Conservation (phyloP, 2,888 invertebrate species). For the Phortica okadai region DNA sequence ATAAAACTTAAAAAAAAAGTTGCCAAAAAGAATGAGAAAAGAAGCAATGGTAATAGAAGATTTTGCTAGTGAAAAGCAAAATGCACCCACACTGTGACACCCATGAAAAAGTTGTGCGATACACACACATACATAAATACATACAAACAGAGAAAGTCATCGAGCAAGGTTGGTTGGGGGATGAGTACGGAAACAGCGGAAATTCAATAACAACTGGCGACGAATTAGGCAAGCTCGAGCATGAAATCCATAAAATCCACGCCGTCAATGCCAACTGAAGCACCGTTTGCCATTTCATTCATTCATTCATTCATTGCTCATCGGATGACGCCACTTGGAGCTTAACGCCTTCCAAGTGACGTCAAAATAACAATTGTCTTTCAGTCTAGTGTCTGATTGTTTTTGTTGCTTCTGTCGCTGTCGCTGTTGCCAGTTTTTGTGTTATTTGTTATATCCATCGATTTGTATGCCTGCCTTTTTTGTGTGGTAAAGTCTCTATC, state of each 20-base stretch:
- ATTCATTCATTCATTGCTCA: not conserved
- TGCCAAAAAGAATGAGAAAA: conserved; percentile 27
- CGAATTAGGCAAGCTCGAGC: conserved; percentile 50
- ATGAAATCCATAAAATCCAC: not conserved
- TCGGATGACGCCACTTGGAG: not conserved
- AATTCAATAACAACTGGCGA: conserved; percentile 66
- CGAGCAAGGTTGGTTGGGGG: not conserved
- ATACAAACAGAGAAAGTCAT: not conserved
- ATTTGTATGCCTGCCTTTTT: not conserved
- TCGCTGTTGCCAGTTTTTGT: not conserved
- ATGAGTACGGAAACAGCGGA: conserved; percentile 43
- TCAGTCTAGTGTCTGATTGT: not conserved
- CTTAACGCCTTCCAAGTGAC: conserved; percentile 7
- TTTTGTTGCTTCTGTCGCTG: not conserved
- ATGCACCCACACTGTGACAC: not conserved
- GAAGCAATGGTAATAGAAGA: conserved; percentile 20
- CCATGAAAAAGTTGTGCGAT: conserved; percentile 28
- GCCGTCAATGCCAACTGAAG: conserved; percentile 13
- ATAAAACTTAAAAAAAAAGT: conserved; percentile 21
- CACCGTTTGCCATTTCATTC: not conserved
- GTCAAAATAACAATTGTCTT: conserved; percentile 1
- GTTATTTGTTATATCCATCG: not conserved
- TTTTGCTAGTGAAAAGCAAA: not conserved
- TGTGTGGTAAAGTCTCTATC: not conserved
- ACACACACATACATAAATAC: not conserved